Base-by-base conservation (phyloP, 2,113 vertebrate species). In the Promerops cafer region DNA sequence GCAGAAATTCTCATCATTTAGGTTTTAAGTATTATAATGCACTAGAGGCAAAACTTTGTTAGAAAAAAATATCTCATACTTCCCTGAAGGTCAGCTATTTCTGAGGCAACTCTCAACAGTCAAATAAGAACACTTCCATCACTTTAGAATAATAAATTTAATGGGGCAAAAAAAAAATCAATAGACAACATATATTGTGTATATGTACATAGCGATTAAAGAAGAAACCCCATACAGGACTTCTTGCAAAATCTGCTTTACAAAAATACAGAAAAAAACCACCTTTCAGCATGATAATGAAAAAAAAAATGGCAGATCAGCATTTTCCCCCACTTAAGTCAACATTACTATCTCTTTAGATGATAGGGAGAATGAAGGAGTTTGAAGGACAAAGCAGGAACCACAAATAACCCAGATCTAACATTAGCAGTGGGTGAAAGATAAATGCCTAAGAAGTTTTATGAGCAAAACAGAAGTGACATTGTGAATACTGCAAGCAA, bases 381-480 rank as follows among this genome's bases (percentile, higher is more conserved):
- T 35, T 64, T 81, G 72, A 96, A 87, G 89, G 81, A 50, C 87
- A 86, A 86, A 66, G 26, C 14, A 83, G 21, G n/a, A 80, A 31
- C 63, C 35, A 71, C 74, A 39, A 83, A 86, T 77, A 95, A 74
- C 52, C 71, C 71, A 75, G 35, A 79, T 64, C 65, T 76, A 75
- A 75, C 52, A 64, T 56, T 56, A 92, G 35, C 69, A 71, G 57
- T 3, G 26, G 22, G 35, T 69, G 30, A 92, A 86, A 60, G 52
- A 87, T n/a, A 92, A 87, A 66, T 33, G 28, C 33, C 35, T 50
- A 52, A 30, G 37, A 87, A 35, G 50, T 64, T 56, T 82, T 22
- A 72, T 44, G 57, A 56, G 37, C 47, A 87, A 93, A 94, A 82
- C 40, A 61, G 44, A 95, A 95, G 70, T 56, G 60, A 94, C 59